Base-by-base conservation (phyloP, 1,140 invertebrate species). In the Dendrolimus punctatus region DNA sequence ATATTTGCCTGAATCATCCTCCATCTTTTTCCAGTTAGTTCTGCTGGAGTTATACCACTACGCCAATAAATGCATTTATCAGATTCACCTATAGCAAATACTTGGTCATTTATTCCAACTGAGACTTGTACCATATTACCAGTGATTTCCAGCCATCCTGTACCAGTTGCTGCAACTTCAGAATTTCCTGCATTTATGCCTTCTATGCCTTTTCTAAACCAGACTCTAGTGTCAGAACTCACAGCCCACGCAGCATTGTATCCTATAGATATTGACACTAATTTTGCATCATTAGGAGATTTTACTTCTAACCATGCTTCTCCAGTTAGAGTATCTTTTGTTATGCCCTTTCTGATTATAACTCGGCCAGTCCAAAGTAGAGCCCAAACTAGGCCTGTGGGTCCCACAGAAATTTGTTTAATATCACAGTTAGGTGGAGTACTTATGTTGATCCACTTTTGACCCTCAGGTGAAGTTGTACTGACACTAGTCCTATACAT, bases 11-110 rank as follows among this genome's bases (percentile, higher is more conserved):
- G 91, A 41, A 95, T 88, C 50, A 90, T 81, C 66, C 92, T 90
- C 96, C 96, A 98, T 61, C 93, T 92, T 78, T 96, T 95, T 2
- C 96, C 96, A 46, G 94, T 95, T 46, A 94, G 88, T 83, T 97
- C 95, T 4, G 91, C 89, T 4, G 89, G 74, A 10, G 90, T 92
- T 0, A 98, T 92, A 6, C 95, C 95, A 54, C 90, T 93, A 38
- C 96, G 88, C 84, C 94, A 93, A 74, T 96, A 95, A 41, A 97
- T 85, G 62, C 90, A 88, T 61, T 93, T 89, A 78, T 96, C 93
- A 90, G 49, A 88, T 82, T 60, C 94, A 90, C 74, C 79, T 49
- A 84, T 71, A 45, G 76, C 78, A 85, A 87, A 80, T 57, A 92
- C 92, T 89, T 98, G 95, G 89, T 98, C 95, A 84, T 95, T 95